Evolutionary conservation across 1,140 invertebrate species (phyloP).

Genomic region (Saccostrea echinata): DNA sequence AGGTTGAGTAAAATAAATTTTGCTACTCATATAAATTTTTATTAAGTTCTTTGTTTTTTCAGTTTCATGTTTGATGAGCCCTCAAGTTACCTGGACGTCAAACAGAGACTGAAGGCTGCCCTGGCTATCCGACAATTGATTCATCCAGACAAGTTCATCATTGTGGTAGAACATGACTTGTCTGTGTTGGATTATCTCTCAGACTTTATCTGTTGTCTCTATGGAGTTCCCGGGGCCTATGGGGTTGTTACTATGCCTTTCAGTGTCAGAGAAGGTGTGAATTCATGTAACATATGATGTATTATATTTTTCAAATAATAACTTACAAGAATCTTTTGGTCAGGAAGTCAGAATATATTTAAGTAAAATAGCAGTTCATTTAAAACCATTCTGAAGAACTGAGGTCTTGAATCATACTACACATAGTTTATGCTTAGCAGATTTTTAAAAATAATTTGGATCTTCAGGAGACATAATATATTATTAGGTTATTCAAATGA

Average conservation of each 20-base stretch:
- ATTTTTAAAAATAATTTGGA: too few relatives aligned
- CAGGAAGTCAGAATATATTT: too few relatives aligned
- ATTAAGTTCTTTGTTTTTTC: constrained; percentile 45
- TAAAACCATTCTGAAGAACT: too few relatives aligned
- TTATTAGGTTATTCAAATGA: too few relatives aligned
- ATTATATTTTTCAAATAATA: not conserved
- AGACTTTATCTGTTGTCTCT: constrained; percentile 99
- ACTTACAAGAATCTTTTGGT: not conserved
- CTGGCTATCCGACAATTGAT: constrained; percentile 95
- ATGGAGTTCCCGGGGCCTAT: constrained; percentile 98
- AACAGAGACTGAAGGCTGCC: constrained; percentile 98
- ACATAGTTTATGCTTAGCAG: too few relatives aligned
- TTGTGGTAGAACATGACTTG: constrained; percentile 99
- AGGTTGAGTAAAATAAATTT: too few relatives aligned
- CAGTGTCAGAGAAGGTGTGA: constrained; percentile 95
- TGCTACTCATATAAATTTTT: not conserved
- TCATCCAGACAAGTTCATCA: constrained; percentile 96
- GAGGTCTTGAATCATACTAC: too few relatives aligned
- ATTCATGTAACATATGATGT: not conserved
- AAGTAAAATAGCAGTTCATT: too few relatives aligned
- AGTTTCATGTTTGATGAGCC: constrained; percentile 99
- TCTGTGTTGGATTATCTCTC: constrained; percentile 99
- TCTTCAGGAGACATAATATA: too few relatives aligned
- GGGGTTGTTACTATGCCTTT: constrained; percentile 99
- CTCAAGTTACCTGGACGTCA: constrained; percentile 99